These are phyloP conservation scores for Protobothrops flavoviridis DNA, from an alignment of 2,113 vertebrate species.

Conservation along the genomic window DNA sequence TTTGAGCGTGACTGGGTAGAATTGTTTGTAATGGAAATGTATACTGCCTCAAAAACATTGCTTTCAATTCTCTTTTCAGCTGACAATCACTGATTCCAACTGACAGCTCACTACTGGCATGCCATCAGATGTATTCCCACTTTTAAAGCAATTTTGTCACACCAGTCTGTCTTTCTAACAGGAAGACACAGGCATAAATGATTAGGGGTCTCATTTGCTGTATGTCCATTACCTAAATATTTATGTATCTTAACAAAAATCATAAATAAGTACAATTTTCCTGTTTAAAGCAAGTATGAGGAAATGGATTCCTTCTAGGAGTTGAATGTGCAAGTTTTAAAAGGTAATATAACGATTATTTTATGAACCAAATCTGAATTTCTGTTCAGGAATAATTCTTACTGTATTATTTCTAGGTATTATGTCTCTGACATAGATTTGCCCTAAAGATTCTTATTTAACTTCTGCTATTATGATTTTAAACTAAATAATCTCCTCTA, in stretches of 20 bases:
- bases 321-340: background rate
- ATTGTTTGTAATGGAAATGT: background rate
- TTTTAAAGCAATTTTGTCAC: conserved; percentile 16
- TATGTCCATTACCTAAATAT: conserved; percentile 6
- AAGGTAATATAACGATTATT: background rate
- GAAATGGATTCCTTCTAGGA: background rate
- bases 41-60: background rate
- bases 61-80: conserved; percentile 17
- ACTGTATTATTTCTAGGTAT: background rate
- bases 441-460: background rate
- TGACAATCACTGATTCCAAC: background rate
- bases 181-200: conserved; percentile 14
- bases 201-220: background rate
- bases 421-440: background rate
- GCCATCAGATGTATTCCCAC: background rate
- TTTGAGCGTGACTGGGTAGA: background rate
- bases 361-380: background rate
- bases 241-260: conserved; percentile 26
- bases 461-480: background rate
- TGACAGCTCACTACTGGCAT: background rate
- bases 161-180: background rate
- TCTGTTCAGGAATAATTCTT: background rate
- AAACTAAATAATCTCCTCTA: background rate
- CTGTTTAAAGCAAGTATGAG: background rate
- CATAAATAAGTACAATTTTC: background rate